Evolutionary conservation across 2,888 invertebrate species (phyloP), one percentile per base, ranked within the genome.

Genomic region (Amiota minor): DNA sequence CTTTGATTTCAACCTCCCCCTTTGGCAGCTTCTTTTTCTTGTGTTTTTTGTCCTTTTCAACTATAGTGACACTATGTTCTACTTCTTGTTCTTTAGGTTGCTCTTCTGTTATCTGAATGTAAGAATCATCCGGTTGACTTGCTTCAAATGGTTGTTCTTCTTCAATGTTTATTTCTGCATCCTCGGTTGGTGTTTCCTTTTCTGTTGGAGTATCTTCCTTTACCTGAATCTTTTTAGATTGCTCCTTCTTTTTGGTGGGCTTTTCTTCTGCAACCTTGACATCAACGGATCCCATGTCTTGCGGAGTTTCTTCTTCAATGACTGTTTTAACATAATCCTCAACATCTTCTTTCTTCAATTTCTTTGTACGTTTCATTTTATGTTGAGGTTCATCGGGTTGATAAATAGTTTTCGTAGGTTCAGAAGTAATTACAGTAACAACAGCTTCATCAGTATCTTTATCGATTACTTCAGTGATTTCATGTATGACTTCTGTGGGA

Each of bases 391-490:
- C 74, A 1, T 79, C 75, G 18, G 75, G 70, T 10, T 45, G 59
- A 18, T 81, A 80, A 11, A 78, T 72, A 0, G 70, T 68, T 20
- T 75, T 74, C 6, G 62, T 76, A 8, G 80, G 79, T 72, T 50
- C 79, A 8, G 79, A 76, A 10, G 82, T 85, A 18, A 81, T 75
- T 2, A 90, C 87, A 4, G 87, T 88, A 3, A 91, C 86, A 74
- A 89, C 88, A 71, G 89, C 79, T 82, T 89, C 77, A 70, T 85
- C 84, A 83, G 91, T 87, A 82, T 89, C 85, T 86, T 90, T 77
- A 76, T 90, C 80, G 78, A 90, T 86, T 4, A 90, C 81, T 0
- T 90, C 91, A 0, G 91, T 90, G 1, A 91, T 85, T 77, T 91
- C 90, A 75, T 90, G 82, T 74, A 90, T 87, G 6, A 87, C 81